Evolutionary conservation across 2,797 vertebrate species (phyloP).

Genomic region (Amazonetta brasiliensis): DNA sequence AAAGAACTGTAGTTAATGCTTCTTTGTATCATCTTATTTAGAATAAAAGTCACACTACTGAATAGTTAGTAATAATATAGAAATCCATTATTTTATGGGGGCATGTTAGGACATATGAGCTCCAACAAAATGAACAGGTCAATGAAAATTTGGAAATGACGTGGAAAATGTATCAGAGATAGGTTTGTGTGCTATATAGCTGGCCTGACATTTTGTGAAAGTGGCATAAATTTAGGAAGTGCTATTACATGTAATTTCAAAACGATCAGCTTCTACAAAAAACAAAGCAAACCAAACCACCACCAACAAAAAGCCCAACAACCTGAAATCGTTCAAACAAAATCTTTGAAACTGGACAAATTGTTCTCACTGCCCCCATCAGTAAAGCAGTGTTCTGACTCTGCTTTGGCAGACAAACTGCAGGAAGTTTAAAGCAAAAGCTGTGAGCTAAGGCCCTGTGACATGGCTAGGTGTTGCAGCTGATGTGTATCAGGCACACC

Average conservation of each 20-base stretch:
- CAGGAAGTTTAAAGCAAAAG: conserved; percentile 39
- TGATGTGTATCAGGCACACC: neutral
- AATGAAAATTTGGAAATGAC: neutral
- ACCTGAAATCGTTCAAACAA: neutral
- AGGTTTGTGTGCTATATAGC: neutral
- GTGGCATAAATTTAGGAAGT: neutral
- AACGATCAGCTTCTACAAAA: neutral
- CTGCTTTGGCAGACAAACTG: conserved; percentile 24
- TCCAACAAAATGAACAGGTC: neutral
- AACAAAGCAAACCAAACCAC: neutral
- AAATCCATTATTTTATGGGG: neutral
- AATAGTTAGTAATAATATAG: neutral
- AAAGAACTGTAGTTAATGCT: neutral
- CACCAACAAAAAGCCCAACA: neutral
- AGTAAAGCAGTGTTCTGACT: neutral
- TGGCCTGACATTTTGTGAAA: neutral
- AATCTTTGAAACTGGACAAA: conserved; percentile 34
- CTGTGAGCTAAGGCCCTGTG: conserved; percentile 19
- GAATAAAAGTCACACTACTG: neutral
- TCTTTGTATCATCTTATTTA: neutral
- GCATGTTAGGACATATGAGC: neutral
- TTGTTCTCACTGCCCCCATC: neutral
- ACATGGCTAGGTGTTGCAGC: conserved; percentile 29
- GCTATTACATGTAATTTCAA: neutral
- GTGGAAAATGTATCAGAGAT: neutral